Evolutionary conservation across 1,140 invertebrate genomes (phyloP).

Genomic region (Drosophila oshimai): DNA sequence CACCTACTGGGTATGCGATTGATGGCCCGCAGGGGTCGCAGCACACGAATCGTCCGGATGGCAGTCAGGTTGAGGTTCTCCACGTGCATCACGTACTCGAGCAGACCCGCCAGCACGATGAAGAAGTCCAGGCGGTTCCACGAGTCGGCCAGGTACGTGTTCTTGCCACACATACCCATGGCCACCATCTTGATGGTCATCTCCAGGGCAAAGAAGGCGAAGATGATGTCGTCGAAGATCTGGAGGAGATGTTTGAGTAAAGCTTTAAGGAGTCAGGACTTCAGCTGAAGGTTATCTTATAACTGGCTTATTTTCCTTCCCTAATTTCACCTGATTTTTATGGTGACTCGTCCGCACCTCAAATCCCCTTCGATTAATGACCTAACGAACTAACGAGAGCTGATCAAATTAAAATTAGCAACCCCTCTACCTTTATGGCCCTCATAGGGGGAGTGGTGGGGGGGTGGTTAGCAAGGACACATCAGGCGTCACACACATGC

Average conservation of each 20-base stretch:
- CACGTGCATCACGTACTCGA: conserved; percentile 97
- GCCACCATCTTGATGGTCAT: conserved; percentile 99
- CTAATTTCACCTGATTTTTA: not conserved
- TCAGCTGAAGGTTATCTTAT: no score
- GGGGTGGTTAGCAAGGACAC: conserved; percentile 7
- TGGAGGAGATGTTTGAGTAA: conserved; percentile 72
- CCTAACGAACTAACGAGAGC: conserved; percentile 35
- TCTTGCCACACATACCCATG: conserved; percentile 98
- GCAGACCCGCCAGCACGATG: conserved; percentile 96
- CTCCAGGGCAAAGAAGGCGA: conserved; percentile 97
- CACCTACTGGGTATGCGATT: conserved; percentile 99
- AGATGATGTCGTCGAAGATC: conserved; percentile 99
- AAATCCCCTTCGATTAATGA: conserved; percentile 19
- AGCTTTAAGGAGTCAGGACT: no score
- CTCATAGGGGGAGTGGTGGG: not conserved
- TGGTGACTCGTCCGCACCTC: not conserved
- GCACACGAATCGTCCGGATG: conserved; percentile 97
- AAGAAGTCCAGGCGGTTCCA: conserved; percentile 99
- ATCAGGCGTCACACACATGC: conserved; percentile 17
- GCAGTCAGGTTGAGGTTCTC: conserved; percentile 99
- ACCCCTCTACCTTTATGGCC: not conserved
- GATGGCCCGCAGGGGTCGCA: conserved; percentile 97
- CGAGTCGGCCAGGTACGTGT: conserved; percentile 97
- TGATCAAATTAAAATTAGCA: conserved; percentile 43
- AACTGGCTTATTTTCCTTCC: not conserved